Base-by-base conservation (phyloP, 2,888 invertebrate species). In the Xestobium rufovillosum region DNA sequence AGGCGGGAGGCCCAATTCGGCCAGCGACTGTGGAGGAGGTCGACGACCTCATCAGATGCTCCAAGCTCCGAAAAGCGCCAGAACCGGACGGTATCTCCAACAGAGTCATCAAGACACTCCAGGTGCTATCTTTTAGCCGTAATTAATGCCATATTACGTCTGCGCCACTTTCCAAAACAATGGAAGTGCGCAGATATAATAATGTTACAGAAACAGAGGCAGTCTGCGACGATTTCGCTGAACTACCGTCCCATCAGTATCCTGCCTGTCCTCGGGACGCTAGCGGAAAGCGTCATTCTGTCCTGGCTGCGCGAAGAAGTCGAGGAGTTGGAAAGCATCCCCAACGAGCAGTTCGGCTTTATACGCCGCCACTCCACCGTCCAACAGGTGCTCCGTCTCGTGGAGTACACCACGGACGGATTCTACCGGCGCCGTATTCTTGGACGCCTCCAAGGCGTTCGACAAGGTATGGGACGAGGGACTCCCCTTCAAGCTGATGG, bases 121-220 rank as follows among this genome's bases (percentile, higher is more conserved):
- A 8, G n/a, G n/a, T 23, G n/a, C 23, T 8, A 23, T 8, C 23
- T 23, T 9, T 9, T n/a, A 23, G 8, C 23, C 23, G n/a, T 23
- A 9, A n/a, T 23, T n/a, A 23, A 23, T 23, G 23, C 23, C 23
- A 23, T 23, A 9, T 23, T 23, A 23, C 23, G 23, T n/a, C n/a
- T 23, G 23, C 23, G 23, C 8, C 23, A 23, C 23, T 23, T 23
- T 23, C 23, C 23, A 23, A 23, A 23, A 9, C n/a, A n/a, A 9
- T 23, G 23, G 23, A 23, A 23, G n/a, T 9, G 8, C 23, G 23
- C 23, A 9, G n/a, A 23, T n/a, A 23, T 23, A 9, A n/a, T 23
- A 9, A 23, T 23, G 23, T 23, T 23, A 23, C 23, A 23, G 23
- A 23, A 23, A 23, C 23, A 8, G 8, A 23, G n/a, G 8, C 8